Evolutionary conservation across 2,797 vertebrate species (phyloP), one percentile per base, ranked within the genome.

Genomic region (Labroides dimidiatus): DNA sequence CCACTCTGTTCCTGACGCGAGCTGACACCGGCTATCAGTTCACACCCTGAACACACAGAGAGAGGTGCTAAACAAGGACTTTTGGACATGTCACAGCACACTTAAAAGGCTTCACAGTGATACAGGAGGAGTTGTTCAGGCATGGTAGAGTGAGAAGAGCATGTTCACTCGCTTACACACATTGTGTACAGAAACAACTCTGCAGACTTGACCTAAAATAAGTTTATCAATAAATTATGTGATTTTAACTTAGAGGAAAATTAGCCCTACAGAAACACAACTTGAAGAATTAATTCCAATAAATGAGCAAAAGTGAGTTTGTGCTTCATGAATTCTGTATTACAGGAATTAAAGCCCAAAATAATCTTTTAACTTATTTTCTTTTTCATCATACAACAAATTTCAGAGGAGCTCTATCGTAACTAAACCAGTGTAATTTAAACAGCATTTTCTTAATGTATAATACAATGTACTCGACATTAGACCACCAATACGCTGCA

Each of bases 51-150:
- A 92, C 93, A 93, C 93, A 95, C 91, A 92, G 92, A 94, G 92
- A 95, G 76, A 96, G 94, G 96, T 96, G 96, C 91, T 96, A 96
- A 96, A 96, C 91, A 94, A 95, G 93, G 94, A 95, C 95, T 95
- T 96, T 92, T 91, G 93, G 94, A 95, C 94, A 94, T 96, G 95
- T 96, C 95, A 96, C 94, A 96, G 94, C 94, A 95, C 89, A 92
- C 93, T 95, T 93, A 92, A 93, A 93, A 93, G 92, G 92, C 87
- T 93, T 82, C 92, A 85, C 85, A 39, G 81, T 91, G 92, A 94
- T 88, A 79, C 89, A 93, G 77, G 87, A 90, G 86, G 80, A 90
- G 86, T 80, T 90, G 24, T 52, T 52, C 17, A 52, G 50, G 33
- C 50, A 33, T 19, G 27, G 50, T 17, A 12, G 27, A 27, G 91